Conservation (phyloP, 2,888 invertebrate genomes). For the Rotaria magnacalcarata region DNA sequence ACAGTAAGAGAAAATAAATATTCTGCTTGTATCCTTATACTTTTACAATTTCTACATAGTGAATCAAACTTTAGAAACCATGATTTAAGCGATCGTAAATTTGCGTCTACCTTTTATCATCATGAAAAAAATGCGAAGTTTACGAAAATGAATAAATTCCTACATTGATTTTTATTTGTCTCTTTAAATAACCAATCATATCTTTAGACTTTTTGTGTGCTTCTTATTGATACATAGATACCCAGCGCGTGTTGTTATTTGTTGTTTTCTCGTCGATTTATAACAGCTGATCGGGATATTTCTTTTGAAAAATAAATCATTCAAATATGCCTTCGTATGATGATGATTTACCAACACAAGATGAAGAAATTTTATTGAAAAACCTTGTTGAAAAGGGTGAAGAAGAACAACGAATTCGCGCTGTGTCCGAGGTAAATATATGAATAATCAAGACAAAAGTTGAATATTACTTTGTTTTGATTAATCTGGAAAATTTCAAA, state of each 20-base stretch:
- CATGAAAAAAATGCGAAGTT: too few species aligned
- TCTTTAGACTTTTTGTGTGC: background rate
- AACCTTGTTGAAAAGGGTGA: background rate
- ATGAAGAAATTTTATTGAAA: constrained; percentile 13
- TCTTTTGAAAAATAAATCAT: background rate
- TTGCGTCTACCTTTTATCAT: too few species aligned
- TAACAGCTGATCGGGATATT: background rate
- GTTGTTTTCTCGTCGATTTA: background rate
- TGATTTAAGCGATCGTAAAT: too few species aligned
- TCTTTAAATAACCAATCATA: background rate
- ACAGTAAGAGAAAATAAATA: too few species aligned
- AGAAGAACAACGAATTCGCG: background rate
- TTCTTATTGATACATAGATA: background rate
- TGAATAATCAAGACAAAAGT: background rate
- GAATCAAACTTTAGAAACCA: too few species aligned
- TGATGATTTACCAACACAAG: constrained; percentile 17
- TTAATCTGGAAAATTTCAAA: too few species aligned
- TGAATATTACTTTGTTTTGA: too few species aligned
- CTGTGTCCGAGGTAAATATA: background rate
- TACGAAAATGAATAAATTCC: too few species aligned
- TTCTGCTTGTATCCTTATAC: too few species aligned
- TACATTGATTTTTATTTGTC: background rate
- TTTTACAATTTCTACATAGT: too few species aligned
- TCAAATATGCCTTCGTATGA: constrained; percentile 10
- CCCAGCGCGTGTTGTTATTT: background rate